Evolutionary conservation across 2,888 invertebrate species (phyloP), one percentile per base, ranked within the genome.

Genomic region (Hypolimnas misippus): DNA sequence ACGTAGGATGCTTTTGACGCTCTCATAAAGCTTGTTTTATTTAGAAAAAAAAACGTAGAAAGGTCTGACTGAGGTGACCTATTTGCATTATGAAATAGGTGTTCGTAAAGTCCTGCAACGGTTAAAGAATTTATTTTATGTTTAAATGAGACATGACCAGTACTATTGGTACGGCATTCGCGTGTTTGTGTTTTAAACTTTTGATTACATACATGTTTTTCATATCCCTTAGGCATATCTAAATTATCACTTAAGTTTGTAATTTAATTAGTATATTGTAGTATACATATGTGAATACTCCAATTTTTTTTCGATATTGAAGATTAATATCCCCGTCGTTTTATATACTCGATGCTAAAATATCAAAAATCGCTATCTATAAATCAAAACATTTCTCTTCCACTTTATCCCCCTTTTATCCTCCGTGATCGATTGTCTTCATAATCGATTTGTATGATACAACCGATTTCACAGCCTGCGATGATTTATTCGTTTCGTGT

Each of bases 401-500:
- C 51, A 49, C 29, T 64, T 67, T 61, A 70, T 64, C 62, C 70
- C 67, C 62, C 73, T 78, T 76, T 73, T 77, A 78, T 77, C 76
- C 58, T 57, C 44, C 62, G 68, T 80, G 79, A 84, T 83, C 78
- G 81, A 86, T 83, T 75, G 78, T 76, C 70, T 68, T 64, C 67
- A 63, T 79, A 78, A 83, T 82, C 81, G 83, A 82, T 85, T 81
- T 76, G 77, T 78, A 76, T 70, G 73, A 67, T 70, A 75, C 72
- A 73, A 76, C 73, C 76, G 78, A 81, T 81, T 80, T 74, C 72
- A 74, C 69, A 76, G 25, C 25, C 49, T 25, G 7, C 70, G 78
- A 82, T 85, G 86, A 87, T 87, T 87, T 86, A 88, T 86, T 81
- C 82, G 80, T 73, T 76, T 76, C 74, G 74, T 81, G 82, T 83